Percentiles rank a stretch among this genome's conserved stretches.
Evolutionary conservation across 2,797 vertebrate species (phyloP).

Genomic region (Tenualosa ilisha): DNA sequence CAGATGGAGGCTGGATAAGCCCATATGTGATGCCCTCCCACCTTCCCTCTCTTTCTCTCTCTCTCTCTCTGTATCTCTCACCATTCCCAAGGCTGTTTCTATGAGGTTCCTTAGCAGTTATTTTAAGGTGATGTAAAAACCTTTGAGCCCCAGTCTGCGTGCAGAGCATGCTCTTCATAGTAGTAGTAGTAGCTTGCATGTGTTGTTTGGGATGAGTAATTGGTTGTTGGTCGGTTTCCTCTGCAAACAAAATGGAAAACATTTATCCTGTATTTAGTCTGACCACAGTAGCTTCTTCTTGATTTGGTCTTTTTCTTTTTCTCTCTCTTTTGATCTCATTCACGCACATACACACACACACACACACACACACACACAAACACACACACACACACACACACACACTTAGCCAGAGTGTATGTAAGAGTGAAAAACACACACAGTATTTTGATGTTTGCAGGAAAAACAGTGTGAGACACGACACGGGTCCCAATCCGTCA

Average conservation of each 20-base stretch:
- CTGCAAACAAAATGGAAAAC: slow-evolving; percentile 5
- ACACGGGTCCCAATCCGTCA: slow-evolving; percentile 27
- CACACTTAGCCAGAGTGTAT: background rate
- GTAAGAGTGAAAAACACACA: background rate
- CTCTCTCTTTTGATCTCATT: background rate
- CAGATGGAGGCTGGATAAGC: slow-evolving; percentile 40
- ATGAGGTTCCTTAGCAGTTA: slow-evolving; percentile 23
- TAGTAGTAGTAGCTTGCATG: background rate
- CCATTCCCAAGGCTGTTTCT: background rate
- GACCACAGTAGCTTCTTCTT: background rate
- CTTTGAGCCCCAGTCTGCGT: background rate
- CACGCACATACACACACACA: background rate
- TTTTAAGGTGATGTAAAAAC: slow-evolving; percentile 35
- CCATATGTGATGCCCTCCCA: slow-evolving; percentile 39
- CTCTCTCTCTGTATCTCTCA: background rate
- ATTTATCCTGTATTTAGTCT: background rate
- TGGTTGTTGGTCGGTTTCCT: background rate
- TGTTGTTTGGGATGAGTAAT: background rate
- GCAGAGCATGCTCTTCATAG: background rate
- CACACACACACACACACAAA: background rate
- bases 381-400: slow-evolving; percentile 11
- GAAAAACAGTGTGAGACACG: slow-evolving; percentile 19
- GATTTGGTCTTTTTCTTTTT: background rate
- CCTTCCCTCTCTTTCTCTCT: background rate
- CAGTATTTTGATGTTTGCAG: slow-evolving; percentile 40